Evolutionary conservation across 2,888 invertebrate species (phyloP), one percentile per base, ranked within the genome.

Genomic region (Mylabris sibirica): DNA sequence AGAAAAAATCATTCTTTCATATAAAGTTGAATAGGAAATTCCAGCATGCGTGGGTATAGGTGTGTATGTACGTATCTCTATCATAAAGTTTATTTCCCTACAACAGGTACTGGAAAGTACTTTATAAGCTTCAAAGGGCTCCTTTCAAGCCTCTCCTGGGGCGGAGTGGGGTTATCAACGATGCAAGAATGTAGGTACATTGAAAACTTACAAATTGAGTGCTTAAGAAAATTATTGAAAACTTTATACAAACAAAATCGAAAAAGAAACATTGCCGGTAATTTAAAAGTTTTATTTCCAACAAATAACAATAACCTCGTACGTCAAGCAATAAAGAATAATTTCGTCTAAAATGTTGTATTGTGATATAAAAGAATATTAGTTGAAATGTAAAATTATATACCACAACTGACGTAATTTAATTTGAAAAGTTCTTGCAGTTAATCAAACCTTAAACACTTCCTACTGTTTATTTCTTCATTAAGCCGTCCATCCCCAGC

Each of bases 401-500:
- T 73, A 41, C 41, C 73, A 73, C 71, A 68, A 61, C 74, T 68
- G 72, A 71, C 77, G 76, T 79, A 79, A 79, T 79, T 79, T 79
- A 79, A 79, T 79, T 79, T 77, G 73, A 69, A 76, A 78, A 79
- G 72, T 78, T 77, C 74, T 68, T 64, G 67, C 70, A 69, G 70
- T 74, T 74, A 77, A 73, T 74, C 76, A 78, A 78, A 79, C 75
- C 77, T 76, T 76, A 77, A 77, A 75, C 77, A 75, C 77, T 77
- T 77, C 73, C 77, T 76, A 17, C 77, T 76, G 78, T 77, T 49
- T 79, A 79, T 79, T 79, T 79, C 79, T 79, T 79, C 79, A 79
- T 79, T 79, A 79, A 72, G 74, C 76, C 73, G 76, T 77, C 74
- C 76, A 53, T 53, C 53, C 22, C 53, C 20, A 49, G 20, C 3